Evolutionary conservation across 2,888 invertebrate genomes (phyloP), one percentile per base, ranked within the genome.

Genomic region (Nomada fucata): DNA sequence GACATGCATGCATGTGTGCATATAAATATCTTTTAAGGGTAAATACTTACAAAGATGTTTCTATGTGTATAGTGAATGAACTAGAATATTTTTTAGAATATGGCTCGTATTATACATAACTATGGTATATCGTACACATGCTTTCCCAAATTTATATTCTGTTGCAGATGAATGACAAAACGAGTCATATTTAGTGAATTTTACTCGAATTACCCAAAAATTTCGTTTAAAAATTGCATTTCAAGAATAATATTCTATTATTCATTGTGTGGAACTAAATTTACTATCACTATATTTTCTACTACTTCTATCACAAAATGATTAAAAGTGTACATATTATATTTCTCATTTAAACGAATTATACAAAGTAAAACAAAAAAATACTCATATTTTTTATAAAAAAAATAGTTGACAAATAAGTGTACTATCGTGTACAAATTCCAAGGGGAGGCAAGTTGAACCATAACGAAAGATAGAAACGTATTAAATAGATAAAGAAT

Each of bases 21-120:
- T 68, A 72, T 76, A 87, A 52, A 15, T 88, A 73, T 76, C 86
- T 82, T 85, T 88, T 88, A 88, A 88, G 82, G 79, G 65, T 86
- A 64, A 88, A 55, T 69, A 57, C 69, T 55, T 64, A 60, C 74
- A 74, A 86, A 81, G 76, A 84, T 84, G 82, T 85, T 76, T 87
- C 78, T 81, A 59, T 79, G 79, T 83, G 72, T 26, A 87, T 82
- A 73, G 75, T 53, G 29, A 67, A 68, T 55, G n/a, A 53, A 67
- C 26, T 53, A 59, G 44, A 55, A 83, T 59, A 64, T 70, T 23
- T 76, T 83, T 68, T 79, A 71, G 67, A 52, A 61, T 18, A 55
- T 67, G 47, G 50, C 20, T 55, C 44, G 70, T 52, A 63, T 60
- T 69, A 64, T 72, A 57, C 36, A 36, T 36, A 36, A 36, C 70